phyloP scores from a whole-genome alignment of 2,888 invertebrate genomes.

The Periphyllus acericola region DNA sequence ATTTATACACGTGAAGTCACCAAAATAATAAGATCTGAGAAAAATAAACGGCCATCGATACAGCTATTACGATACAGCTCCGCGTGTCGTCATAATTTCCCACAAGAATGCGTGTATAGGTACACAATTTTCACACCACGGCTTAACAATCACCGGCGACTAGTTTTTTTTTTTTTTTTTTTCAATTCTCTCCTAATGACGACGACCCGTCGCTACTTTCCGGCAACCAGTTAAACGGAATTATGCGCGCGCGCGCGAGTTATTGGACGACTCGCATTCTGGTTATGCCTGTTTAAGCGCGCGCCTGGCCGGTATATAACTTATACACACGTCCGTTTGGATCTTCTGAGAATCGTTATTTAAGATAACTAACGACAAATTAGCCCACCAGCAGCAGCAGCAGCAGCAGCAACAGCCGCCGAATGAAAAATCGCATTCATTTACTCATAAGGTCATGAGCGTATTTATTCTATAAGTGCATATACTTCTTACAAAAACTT shows the following conservation, averaged over 20 bases:
- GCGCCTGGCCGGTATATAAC: constrained; percentile 2
- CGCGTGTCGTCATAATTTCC: constrained; percentile 39
- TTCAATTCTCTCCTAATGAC: constrained; percentile 1
- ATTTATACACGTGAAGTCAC: background rate
- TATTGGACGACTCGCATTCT: constrained; percentile 49
- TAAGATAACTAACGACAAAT: constrained; percentile 27
- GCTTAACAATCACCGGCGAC: background rate
- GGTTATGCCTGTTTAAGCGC: constrained; percentile 51
- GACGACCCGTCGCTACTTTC: constrained; percentile 36
- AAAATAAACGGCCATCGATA: background rate
- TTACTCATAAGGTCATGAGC: background rate
- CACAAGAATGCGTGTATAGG: constrained; percentile 24
- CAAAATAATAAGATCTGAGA: background rate
- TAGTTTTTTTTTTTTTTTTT: background rate
- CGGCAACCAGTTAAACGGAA: constrained; percentile 42
- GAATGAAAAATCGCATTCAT: constrained; percentile 40
- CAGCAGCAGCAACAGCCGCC: background rate
- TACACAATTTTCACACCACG: constrained; percentile 41
- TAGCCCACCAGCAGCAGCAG: constrained; percentile 25
- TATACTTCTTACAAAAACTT: background rate
- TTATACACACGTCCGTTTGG: background rate
- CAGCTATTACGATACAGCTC: constrained; percentile 10
- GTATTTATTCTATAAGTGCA: constrained; percentile 7
- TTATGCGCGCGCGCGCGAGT: constrained; percentile 36
- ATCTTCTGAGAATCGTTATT: constrained; percentile 26